Evolutionary conservation across 2,888 invertebrate species (phyloP).

Genomic region (Lydus trimaculatus): DNA sequence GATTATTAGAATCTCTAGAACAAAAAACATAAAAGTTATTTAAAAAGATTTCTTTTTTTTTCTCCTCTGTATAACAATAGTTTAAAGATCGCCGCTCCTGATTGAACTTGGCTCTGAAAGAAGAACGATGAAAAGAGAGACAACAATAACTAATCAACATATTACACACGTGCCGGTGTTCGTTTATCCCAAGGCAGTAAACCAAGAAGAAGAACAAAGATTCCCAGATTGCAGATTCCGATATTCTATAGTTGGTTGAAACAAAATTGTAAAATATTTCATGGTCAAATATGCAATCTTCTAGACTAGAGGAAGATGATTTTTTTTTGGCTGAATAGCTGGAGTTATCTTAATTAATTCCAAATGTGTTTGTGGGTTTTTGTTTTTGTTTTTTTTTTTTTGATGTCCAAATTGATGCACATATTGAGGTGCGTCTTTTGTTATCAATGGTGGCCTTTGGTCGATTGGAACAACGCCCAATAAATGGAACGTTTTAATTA

Average conservation of each 20-base stretch:
- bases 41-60: not conserved
- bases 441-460: not conserved
- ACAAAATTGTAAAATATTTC: not conserved
- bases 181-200: conserved; percentile 29
- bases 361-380: not conserved
- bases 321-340: not conserved
- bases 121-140: not conserved
- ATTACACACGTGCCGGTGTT: conserved; percentile 28
- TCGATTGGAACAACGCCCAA: not conserved
- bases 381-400: no score
- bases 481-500: not conserved
- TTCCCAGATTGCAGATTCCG: conserved; percentile 1
- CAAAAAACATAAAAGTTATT: no score
- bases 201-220: conserved; percentile 11
- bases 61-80: not conserved
- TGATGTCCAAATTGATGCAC: not conserved
- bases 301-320: not conserved
- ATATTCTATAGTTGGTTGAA: not conserved
- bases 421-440: not conserved
- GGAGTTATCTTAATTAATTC: not conserved
- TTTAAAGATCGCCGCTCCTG: not conserved
- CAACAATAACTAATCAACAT: conserved; percentile 25
- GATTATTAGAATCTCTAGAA: no score
- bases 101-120: not conserved
- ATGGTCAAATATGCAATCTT: not conserved